Evolutionary conservation across 1,140 invertebrate genomes (phyloP), one percentile per base, ranked within the genome.

Genomic region (Coenobita brevimanus): DNA sequence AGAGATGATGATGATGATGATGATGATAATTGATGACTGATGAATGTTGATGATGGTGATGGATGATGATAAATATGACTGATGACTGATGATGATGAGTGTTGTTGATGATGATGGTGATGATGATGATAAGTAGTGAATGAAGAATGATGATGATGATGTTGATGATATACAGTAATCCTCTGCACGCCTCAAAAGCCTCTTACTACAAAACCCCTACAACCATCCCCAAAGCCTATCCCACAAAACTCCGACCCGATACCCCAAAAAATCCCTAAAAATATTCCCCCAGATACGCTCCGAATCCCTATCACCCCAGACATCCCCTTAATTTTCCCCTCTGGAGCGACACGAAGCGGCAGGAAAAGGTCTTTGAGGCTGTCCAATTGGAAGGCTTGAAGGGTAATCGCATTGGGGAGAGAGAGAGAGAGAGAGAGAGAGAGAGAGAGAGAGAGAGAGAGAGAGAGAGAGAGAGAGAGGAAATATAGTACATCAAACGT

Each of bases 381-480:
- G n/a, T 13, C 10, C 13, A 57, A 57, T n/a, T 57, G n/a, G n/a
- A 57, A 13, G 13, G 13, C 10, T 57, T 57, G n/a, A 57, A 57
- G 54, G n/a, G 54, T 57, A 57, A 57, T 57, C n/a, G 13, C 10
- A n/a, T 10, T 57, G 54, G 1, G 30, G 67, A 36, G 69, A 36
- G 8, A 57, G 54, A 30, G 30, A 50, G 46, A 79, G 76, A 79
- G 76, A 54, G 76, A 57, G 76, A 60, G n/a, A 2, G 46, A 54
- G 2, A 54, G 24, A 50, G 6, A 79, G 46, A 54, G 76, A 54
- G 46, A 57, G 76, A 57, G 76, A 79, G 46, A 54, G n/a, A 81
- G n/a, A 64, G 27, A 81, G 27, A 62, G 41, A 46, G 75, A 78
- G 30, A 81, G 36, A 79, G 27, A 79, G 76, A 54, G 76, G 64